A percentile compares a stretch with the other conserved stretches of the same genome.
Conservation (phyloP, 2,888 invertebrate species). For the Mimas tiliae region DNA sequence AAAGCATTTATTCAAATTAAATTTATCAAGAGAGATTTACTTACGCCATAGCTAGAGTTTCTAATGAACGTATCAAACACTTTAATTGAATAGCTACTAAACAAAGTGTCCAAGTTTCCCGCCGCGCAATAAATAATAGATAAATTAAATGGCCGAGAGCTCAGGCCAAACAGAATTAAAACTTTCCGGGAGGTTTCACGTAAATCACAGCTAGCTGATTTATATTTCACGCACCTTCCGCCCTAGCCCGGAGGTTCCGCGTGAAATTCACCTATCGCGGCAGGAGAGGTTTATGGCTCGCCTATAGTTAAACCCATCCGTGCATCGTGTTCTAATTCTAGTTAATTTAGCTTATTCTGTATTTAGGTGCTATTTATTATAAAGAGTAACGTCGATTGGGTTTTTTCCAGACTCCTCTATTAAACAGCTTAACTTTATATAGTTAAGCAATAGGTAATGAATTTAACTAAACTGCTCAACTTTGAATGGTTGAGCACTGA, state of each 20-base stretch:
- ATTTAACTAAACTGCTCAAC: too few species aligned
- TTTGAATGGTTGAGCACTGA: too few species aligned
- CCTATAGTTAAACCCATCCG: slow-evolving; percentile 21
- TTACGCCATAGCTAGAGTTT: slow-evolving; percentile 10
- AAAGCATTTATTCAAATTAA: background rate
- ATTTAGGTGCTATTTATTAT: too few species aligned
- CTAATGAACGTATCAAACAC: slow-evolving; percentile 34
- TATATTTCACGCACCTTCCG: slow-evolving; percentile 77
- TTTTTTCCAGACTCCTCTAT: too few species aligned
- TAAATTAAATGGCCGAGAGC: slow-evolving; percentile 69
- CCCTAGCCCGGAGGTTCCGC: slow-evolving; percentile 39
- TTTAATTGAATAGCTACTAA: slow-evolving; percentile 72
- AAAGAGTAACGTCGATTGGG: too few species aligned
- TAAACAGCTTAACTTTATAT: too few species aligned
- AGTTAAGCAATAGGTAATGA: too few species aligned
- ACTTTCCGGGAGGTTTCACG: slow-evolving; percentile 72
- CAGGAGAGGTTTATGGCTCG: slow-evolving; percentile 33
- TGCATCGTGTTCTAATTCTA: background rate
- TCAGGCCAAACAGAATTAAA: slow-evolving; percentile 74
- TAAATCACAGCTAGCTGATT: slow-evolving; percentile 76
- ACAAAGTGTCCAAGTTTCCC: slow-evolving; percentile 66
- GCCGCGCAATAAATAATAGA: slow-evolving; percentile 73
- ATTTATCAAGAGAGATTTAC: background rate
- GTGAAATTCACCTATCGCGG: slow-evolving; percentile 42
- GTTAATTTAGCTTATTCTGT: background rate